Base-by-base conservation (phyloP, 2,797 vertebrate species). In the Anniella stebbinsi region DNA sequence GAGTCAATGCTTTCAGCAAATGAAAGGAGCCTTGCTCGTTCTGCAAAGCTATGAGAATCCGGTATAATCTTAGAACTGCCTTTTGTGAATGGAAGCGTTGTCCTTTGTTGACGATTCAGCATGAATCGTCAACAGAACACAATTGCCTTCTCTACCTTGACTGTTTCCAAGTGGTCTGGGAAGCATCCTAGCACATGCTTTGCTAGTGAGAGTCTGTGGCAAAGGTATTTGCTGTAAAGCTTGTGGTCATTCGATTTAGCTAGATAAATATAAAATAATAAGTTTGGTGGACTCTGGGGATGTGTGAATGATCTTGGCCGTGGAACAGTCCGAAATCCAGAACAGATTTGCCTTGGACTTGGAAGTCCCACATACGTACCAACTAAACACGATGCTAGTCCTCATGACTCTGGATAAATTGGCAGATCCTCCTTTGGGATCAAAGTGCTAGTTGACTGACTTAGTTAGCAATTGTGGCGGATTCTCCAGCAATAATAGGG, bases 71-170 rank as follows among this genome's bases (percentile, higher is more conserved):
- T 17, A 21, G 5, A 38, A n/a, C 17, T 9, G 33, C 30, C 51
- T 36, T 76, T 33, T 33, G 54, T 86, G 38, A 76, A 86, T 63
- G 54, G 85, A 41, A 60, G 60, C 54, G 76, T 86, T 86, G 72
- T 63, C 38, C 69, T 45, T 21, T 76, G 25, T 86, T 60, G 36
- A 41, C 36, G 30, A 7, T 51, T 66, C 69, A 21, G 17, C 33
- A 11, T 17, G 69, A 15, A 41, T 85, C 25, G 72, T 38, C 38
- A 69, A 76, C 36, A 63, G 76, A 63, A 33, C 72, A 63, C 72
- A 86, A 12, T 66, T 3, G 38, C 85, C 17, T 45, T 25, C 54
- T 73, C 48, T 80, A n/a, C 30, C 51, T 51, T 28, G 9, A 18
- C 8, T n/a, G 51, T 41, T 76, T 28, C 72, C 38, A 23, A 57